Conservation (phyloP, 2,888 invertebrate genomes). For the Mythimna albipuncta region DNA sequence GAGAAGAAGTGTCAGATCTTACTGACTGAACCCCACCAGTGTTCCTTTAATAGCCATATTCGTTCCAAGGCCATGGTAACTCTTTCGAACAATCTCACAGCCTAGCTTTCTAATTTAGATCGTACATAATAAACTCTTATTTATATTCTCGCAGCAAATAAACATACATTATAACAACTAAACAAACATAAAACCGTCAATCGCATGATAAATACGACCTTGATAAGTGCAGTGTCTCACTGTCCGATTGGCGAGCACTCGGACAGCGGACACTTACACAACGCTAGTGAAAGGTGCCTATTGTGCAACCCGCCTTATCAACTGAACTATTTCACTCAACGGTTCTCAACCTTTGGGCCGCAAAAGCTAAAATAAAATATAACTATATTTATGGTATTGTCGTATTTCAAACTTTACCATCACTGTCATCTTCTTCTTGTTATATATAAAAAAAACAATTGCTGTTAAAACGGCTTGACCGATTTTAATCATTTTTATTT, state of each 20-base stretch:
- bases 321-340: slow-evolving; percentile 61
- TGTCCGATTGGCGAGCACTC: slow-evolving; percentile 58
- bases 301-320: slow-evolving; percentile 78
- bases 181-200: slow-evolving; percentile 33
- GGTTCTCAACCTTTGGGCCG: background rate
- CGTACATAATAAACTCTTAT: background rate
- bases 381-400: background rate
- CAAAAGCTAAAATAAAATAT: background rate
- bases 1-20: no score
- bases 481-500: no score
- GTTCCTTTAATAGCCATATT: no score
- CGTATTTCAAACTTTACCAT: background rate
- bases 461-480: no score
- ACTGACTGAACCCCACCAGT: no score
- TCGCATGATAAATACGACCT: slow-evolving; percentile 64
- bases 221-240: slow-evolving; percentile 68
- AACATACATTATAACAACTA: slow-evolving; percentile 17
- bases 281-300: slow-evolving; percentile 76
- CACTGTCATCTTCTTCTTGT: no score
- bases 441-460: no score
- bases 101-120: background rate
- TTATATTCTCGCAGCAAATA: background rate
- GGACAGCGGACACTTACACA: slow-evolving; percentile 67
- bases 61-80: no score
- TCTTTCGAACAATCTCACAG: background rate